A percentile compares a stretch with the other conserved stretches of the same genome.
These are phyloP conservation scores for Limanda limanda DNA, from an alignment of 2,113 vertebrate species.

Conservation along the genomic window DNA sequence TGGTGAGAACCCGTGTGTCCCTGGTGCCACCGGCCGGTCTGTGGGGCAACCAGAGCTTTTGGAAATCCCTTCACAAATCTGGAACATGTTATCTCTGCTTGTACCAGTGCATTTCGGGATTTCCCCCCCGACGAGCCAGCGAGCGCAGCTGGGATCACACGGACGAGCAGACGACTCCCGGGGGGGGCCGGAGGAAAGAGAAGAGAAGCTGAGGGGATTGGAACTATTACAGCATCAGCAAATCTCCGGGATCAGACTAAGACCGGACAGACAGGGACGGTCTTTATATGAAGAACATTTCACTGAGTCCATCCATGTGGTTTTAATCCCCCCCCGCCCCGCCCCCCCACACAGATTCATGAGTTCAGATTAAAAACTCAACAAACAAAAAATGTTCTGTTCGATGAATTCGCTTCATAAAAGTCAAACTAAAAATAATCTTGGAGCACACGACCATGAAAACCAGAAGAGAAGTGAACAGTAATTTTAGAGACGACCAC, in stretches of 20 bases:
- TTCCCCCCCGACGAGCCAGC: conserved; percentile 13
- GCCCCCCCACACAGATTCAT: not conserved
- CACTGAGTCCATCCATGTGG: conserved; percentile 7
- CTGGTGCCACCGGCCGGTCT: not conserved
- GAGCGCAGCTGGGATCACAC: conserved; percentile 23
- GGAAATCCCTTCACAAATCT: not conserved
- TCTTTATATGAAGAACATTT: not conserved
- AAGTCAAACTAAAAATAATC: not conserved
- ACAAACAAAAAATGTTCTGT: no score
- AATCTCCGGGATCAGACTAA: conserved; percentile 1
- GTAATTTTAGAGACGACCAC: not conserved
- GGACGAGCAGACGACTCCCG: conserved; percentile 8
- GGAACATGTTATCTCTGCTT: conserved; percentile 9
- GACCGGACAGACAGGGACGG: not conserved
- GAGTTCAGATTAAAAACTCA: no score
- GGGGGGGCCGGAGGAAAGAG: conserved; percentile 8
- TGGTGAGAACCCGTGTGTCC: not conserved
- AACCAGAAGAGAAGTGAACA: not conserved
- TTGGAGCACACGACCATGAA: no score
- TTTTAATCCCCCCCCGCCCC: no score
- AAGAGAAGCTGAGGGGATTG: conserved; percentile 6
- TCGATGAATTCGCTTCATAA: no score
- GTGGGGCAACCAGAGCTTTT: not conserved
- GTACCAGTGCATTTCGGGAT: not conserved
- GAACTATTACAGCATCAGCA: conserved; percentile 14